Evolutionary conservation across 2,797 vertebrate species (phyloP), one percentile per base, ranked within the genome.

Genomic region (Halcyon chelicuti): DNA sequence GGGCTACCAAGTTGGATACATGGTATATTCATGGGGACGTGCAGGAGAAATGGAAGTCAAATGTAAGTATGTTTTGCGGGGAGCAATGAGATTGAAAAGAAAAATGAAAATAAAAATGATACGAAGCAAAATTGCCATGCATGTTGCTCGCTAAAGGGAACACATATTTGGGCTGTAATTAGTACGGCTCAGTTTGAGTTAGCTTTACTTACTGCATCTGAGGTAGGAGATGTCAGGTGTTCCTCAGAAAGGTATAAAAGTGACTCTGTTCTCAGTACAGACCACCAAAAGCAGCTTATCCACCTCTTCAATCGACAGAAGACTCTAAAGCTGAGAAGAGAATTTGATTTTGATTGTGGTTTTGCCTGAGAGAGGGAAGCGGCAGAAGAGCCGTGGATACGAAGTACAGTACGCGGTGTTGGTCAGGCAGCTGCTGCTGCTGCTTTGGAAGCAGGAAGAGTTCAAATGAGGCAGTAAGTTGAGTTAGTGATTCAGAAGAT

Each of bases 1-100:
- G n/a, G n/a, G 7, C 18, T n/a, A 7, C 14, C 12, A 31, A 21
- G 42, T n/a, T 82, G 55, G 35, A 3, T 35, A 2, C 0, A 0
- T 25, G 55, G 33, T 29, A 0, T 26, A 4, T 70, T 20, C 7
- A 4, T 49, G 47, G 28, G n/a, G 11, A 35, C 18, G 23, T 37
- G 29, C 19, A 40, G 58, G 17, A 71, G 52, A 73, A 78, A 46
- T 22, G 35, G 21, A 51, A 67, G 35, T 16, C 87, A 44, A 82
- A 42, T 57, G 9, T 20, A 15, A 6, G 7, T 18, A 14, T 83
- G 2, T 31, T 68, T 60, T 65, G 19, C 16, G 57, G 70, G 49
- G 54, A 58, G 23, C 7, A 29, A 26, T 16, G 60, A 61, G 37
- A 18, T 31, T 42, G 28, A 4, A 51, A 75, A 61, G n/a, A 35